Base-by-base conservation (phyloP, 2,888 invertebrate species). In the Ophion ellenae region DNA sequence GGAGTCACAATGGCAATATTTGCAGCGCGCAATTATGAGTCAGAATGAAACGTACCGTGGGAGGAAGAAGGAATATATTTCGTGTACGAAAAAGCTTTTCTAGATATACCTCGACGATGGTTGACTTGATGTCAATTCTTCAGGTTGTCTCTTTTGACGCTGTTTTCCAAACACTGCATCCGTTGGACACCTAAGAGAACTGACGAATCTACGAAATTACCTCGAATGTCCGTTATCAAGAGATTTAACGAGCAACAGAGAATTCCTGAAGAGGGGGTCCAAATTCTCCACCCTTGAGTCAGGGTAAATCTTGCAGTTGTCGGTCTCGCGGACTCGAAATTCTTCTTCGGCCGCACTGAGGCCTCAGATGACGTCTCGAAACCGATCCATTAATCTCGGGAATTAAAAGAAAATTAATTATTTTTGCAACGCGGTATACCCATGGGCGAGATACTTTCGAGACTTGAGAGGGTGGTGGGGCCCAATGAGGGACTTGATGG, bases 321-420 rank as follows among this genome's bases (percentile, higher is more conserved):
- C 28, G 24, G 76, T 36, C 14, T 66, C 66, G 47, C 53, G 59
- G 45, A 53, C 17, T 40, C 11, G 36, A 74, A 79, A 36, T 28
- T 63, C 69, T 79, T 63, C 53, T 66, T 9, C 74, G 57, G 63
- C 81, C 53, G 64, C 77, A 77, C 77, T 63, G 75, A 28, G 69
- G 64, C 73, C 69, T 64, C 69, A 75, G 84, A 84, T 78, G 85
- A 79, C 85, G 83, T 59, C 84, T 70, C 63, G 80, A 83, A 86
- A 87, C 83, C 87, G 89, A 91, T 91, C 90, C 91, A 92, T 93
- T 92, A 92, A 92, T 93, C 92, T 89, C 84, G 85, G 83, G 90
- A 91, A 92, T 92, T 91, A 92, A 92, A 92, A 91, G 92, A 91
- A 92, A 93, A 92, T 93, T 92, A 93, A 93, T 93, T 92, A 91